Base-by-base conservation (phyloP, 1,140 invertebrate genomes). In the Panulirus ornatus region DNA sequence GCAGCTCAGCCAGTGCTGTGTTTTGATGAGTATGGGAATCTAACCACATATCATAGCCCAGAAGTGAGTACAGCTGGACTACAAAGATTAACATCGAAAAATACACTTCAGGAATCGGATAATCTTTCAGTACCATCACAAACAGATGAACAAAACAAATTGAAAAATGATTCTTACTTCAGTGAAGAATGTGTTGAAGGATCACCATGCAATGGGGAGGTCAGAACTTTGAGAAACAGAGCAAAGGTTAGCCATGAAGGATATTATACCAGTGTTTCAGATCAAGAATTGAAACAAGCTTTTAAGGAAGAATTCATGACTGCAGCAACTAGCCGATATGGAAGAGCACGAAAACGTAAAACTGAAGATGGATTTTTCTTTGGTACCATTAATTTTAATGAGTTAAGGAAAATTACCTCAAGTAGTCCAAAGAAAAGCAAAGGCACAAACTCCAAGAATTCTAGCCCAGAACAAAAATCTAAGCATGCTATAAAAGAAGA, bases 381-480 rank as follows among this genome's bases (percentile, higher is more conserved):
- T 79, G 91, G 91, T 30, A 91, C 91, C 34, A 70, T 91, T 22
- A 91, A 91, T 78, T 91, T 91, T 47, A 91, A 91, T 84, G 91
- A 91, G 70, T 66, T 91, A 34, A 81, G 91, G 27, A 91, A 91
- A 63, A 91, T 91, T 38, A 91, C 91, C 14, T 83, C 76, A 34
- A 81, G 76, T 58, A 88, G 84, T 42, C 91, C 91, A 54, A 91
- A 91, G 71, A 91, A 91, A 78, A 66, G 38, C 36, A 91, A 88
- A 40, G 70, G 79, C 54, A 51, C 51, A 75, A 76, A 40, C 34
- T 63, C 58, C 0, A 90, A 90, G 51, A 90, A 73, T 42, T 73
- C 71, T n/a, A 90, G 88, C 34, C 88, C 88, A 8, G 88, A 90
- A 42, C 75, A 79, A 30, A 90, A 90, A 42, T 9, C 2, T 9